Evolutionary conservation across 2,888 invertebrate species (phyloP), one percentile per base, ranked within the genome.

Genomic region (Hanleya hanleyi): DNA sequence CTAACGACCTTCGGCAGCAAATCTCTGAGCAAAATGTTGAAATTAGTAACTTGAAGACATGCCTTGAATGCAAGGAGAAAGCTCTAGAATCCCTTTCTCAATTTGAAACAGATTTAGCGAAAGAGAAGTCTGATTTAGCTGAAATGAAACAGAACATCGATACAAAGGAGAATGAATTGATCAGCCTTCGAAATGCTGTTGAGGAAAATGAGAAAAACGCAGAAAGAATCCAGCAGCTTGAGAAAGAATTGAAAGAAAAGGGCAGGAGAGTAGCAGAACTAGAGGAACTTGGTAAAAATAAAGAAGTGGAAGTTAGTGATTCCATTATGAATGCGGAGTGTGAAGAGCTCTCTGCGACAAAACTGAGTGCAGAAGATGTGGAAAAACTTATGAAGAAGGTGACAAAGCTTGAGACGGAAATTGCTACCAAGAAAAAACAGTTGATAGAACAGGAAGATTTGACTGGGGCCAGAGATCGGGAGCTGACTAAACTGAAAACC

Each of bases 191-290:
- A 26, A 32, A 57, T 32, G 12, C 15, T 22, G 29, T 29, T 29
- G 4, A 9, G 22, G 12, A 57, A 57, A 26, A 29, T 22, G 32
- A 57, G 32, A 12, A 57, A 26, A 22, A 57, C 9, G 26, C 22
- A 4, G 29, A 57, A 12, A 22, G 69, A 18, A 67, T 71, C 35
- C 65, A 51, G 15, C 38, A 64, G 15, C 62, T 61, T 69, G 76
- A 80, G 41, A 73, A 73, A 22, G 72, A 70, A 15, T 22, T 78
- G n/a, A 61, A 75, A 4, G 77, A 74, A 57, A 78, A 78, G n/a
- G 78, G 79, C 35, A 67, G 77, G 33, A 77, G 79, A 35, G 67
- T 80, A 22, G n/a, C 57, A 18, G 70, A 75, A 6, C 76, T 79
- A 73, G 80, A 77, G 64, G 72, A 49, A 38, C 69, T 67, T 35